Conservation (phyloP, 2,113 vertebrate species). For the Phyllostomus discolor region DNA sequence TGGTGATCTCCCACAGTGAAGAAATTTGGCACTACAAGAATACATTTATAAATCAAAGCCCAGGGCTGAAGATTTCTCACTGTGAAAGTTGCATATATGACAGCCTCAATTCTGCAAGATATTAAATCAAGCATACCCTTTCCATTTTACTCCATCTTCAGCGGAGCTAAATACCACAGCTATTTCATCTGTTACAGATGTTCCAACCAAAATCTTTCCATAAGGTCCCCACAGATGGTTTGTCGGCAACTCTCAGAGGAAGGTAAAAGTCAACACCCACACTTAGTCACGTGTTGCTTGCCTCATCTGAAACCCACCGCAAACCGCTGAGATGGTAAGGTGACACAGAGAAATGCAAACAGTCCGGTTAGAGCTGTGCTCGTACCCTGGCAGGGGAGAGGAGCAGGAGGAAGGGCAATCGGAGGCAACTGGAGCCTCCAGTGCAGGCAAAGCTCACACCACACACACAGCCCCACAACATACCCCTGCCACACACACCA, state of each 20-base stretch:
- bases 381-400: not conserved
- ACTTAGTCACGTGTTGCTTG: not conserved
- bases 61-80: not conserved
- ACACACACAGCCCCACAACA: fast-evolving
- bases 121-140: not conserved
- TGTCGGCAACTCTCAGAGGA: not conserved
- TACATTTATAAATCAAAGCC: not conserved
- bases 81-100: not conserved
- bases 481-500: not conserved
- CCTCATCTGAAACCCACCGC: conserved; percentile 11
- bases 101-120: not conserved
- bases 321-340: not conserved
- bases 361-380: not conserved
- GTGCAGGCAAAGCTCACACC: not conserved
- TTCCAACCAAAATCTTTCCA: not conserved
- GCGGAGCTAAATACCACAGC: not conserved
- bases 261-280: not conserved
- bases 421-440: not conserved
- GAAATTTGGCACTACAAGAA: not conserved
- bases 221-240: not conserved
- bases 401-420: not conserved
- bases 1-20: not conserved
- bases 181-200: not conserved
- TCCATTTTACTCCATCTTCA: not conserved
- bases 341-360: not conserved